Evolutionary conservation across 2,113 vertebrate genomes (phyloP).

Genomic region (Limnothrissa miodon): DNA sequence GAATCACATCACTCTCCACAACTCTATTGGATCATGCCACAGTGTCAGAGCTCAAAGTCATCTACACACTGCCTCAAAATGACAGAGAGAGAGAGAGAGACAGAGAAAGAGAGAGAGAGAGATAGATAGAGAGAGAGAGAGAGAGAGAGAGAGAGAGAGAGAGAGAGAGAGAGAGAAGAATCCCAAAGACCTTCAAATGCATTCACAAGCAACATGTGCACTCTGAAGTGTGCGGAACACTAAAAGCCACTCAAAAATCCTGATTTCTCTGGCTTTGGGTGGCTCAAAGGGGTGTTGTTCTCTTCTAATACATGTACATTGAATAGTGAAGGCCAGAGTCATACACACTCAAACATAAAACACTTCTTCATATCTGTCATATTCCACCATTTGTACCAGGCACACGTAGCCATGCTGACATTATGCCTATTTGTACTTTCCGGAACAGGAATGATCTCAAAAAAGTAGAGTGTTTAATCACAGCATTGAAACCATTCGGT

Average conservation of each 20-base stretch:
- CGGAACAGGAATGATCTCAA: background rate
- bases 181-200: background rate
- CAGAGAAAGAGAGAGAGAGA: background rate
- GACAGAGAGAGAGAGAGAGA: background rate
- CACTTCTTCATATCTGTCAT: background rate
- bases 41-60: background rate
- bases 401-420: background rate
- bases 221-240: background rate
- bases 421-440: background rate
- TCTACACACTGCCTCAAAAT: background rate
- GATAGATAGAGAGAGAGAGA: background rate
- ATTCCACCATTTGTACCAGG: background rate
- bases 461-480: background rate
- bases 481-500: background rate
- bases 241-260: no score
- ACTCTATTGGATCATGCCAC: background rate
- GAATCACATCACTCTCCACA: background rate
- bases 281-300: background rate
- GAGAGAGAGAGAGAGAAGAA: background rate
- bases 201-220: background rate
- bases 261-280: background rate
- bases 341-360: background rate
- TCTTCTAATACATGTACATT: no score
- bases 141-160: background rate
- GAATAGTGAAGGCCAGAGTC: background rate